Evolutionary conservation across 2,888 invertebrate species (phyloP).

Genomic region (Lasiommata megera): DNA sequence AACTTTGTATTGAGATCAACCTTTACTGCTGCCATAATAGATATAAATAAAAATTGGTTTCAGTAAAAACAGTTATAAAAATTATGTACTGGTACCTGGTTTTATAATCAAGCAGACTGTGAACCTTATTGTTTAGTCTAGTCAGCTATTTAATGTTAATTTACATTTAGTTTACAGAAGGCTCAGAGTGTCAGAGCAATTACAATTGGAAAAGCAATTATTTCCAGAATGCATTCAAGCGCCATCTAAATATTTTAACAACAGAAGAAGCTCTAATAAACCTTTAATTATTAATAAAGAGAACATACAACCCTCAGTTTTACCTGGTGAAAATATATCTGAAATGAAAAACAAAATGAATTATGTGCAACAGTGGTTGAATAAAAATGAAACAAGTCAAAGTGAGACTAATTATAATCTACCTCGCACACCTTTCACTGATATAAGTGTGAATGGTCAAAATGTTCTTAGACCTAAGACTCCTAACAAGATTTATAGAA

Average conservation of each 20-base stretch:
- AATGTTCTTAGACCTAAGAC: conserved; percentile 4
- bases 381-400: conserved; percentile 41
- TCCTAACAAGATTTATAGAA: conserved; percentile 12
- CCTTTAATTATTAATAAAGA: conserved; percentile 44
- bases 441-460: conserved; percentile 51
- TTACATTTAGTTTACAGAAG: conserved; percentile 53
- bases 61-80: too few relatives aligned
- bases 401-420: conserved; percentile 28
- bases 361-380: conserved; percentile 64
- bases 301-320: conserved; percentile 38
- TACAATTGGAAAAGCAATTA: conserved; percentile 63
- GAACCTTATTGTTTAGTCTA: too few relatives aligned
- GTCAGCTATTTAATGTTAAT: background rate
- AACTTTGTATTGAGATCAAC: too few relatives aligned
- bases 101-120: too few relatives aligned
- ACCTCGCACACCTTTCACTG: conserved; percentile 56
- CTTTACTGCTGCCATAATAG: too few relatives aligned
- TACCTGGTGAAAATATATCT: conserved; percentile 52
- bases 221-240: conserved; percentile 73
- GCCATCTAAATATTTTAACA: conserved; percentile 62
- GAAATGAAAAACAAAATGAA: conserved; percentile 53
- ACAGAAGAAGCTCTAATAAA: conserved; percentile 50
- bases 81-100: too few relatives aligned
- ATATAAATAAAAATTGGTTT: too few relatives aligned
- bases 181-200: conserved; percentile 55